Conservation (phyloP, 2,797 vertebrate species). For the Poeciliopsis gracilis region DNA sequence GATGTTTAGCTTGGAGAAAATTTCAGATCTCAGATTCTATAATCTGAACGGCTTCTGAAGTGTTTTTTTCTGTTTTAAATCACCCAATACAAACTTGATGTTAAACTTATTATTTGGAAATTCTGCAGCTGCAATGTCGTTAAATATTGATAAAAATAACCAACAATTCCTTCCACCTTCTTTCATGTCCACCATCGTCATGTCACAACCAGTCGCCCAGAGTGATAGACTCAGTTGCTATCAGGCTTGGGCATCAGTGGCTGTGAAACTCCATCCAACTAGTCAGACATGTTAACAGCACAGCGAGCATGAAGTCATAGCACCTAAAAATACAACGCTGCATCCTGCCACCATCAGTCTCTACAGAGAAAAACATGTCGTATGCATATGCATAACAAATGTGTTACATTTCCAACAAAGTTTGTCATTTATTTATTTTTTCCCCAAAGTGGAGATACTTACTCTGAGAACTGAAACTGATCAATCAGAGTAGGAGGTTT, state of each 20-base stretch:
- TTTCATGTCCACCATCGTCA: not conserved
- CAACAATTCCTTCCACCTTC: not conserved
- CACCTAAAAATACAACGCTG: not conserved
- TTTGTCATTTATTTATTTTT: not conserved
- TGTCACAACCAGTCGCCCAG: not conserved
- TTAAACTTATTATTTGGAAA: not conserved
- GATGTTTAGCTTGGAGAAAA: not conserved
- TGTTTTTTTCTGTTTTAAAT: not conserved
- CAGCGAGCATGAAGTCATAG: not conserved
- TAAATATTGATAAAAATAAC: not conserved
- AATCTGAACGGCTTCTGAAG: not conserved
- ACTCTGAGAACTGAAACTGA: not conserved
- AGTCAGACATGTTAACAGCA: not conserved
- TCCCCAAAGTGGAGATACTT: not conserved
- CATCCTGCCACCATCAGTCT: not conserved
- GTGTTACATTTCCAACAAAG: not conserved
- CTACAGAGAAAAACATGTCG: not conserved
- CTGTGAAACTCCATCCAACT: not conserved
- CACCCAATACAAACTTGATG: not conserved
- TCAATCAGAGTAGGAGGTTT: not conserved
- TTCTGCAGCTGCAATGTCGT: not conserved
- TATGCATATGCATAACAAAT: not conserved
- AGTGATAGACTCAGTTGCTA: not conserved
- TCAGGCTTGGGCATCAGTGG: not conserved
- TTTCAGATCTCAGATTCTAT: not conserved